Evolutionary conservation across 2,888 invertebrate species (phyloP).

Genomic region (Parascotia fuliginaria): DNA sequence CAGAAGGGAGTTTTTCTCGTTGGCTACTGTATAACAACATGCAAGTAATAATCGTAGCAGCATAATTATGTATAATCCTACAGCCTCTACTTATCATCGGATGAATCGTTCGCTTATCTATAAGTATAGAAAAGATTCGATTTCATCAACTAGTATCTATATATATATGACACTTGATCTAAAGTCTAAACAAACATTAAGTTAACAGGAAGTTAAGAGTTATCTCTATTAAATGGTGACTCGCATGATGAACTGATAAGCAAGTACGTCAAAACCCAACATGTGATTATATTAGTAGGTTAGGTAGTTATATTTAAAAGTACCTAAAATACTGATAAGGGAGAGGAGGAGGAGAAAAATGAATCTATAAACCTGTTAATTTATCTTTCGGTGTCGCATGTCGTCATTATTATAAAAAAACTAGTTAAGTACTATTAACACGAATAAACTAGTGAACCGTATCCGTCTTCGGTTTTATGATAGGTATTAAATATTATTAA

Average conservation of each 20-base stretch:
- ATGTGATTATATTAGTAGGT: neutral
- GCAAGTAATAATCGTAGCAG: too few relatives aligned
- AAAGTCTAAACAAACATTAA: neutral
- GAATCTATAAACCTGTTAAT: neutral
- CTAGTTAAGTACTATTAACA: too few relatives aligned
- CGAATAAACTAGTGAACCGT: too few relatives aligned
- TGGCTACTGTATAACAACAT: too few relatives aligned
- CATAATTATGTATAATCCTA: too few relatives aligned
- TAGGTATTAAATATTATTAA: too few relatives aligned
- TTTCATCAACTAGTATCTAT: neutral
- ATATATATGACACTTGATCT: neutral
- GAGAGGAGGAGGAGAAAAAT: neutral
- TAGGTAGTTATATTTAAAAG: neutral
- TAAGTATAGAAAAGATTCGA: neutral
- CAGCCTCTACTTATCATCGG: too few relatives aligned
- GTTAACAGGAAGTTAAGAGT: neutral
- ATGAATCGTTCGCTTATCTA: too few relatives aligned
- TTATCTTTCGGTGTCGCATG: too few relatives aligned
- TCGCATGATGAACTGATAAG: neutral
- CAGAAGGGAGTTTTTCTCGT: too few relatives aligned
- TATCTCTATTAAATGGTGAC: neutral
- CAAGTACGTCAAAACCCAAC: neutral
- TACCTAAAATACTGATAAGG: neutral
- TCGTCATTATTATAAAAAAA: too few relatives aligned
- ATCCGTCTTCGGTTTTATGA: too few relatives aligned